Base-by-base conservation (phyloP, 2,888 invertebrate genomes). In the Eremobia ochroleuca region DNA sequence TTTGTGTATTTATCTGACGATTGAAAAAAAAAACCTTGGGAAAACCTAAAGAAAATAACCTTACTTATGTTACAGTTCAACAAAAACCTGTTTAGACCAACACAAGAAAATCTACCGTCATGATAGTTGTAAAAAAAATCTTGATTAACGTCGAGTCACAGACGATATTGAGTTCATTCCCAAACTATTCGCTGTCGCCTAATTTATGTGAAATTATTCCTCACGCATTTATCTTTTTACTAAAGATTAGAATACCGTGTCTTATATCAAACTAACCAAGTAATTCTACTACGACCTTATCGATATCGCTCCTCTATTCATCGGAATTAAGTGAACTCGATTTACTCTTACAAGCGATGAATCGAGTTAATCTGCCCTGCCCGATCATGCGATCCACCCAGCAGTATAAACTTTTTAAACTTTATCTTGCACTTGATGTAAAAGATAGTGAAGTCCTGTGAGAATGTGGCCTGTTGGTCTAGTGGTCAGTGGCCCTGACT, bases 321-420 rank as follows among this genome's bases (percentile, higher is more conserved):
- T 73, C 28, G 58, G 69, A 52, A 87, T 74, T 77, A 85, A 76
- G 43, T 52, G 69, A 76, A 80, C 77, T 86, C 81, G 75, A 81
- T 86, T 77, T 37, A 80, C 71, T 77, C 62, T 77, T 74, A 72
- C 67, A 76, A 59, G 64, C 75, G 70, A 77, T 76, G 75, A 76
- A 74, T 75, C 74, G 79, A 77, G 74, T 87, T 85, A 82, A 85
- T 85, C 85, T 74, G n/a, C 55, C 52, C 65, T 43, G 46, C 65
- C 66, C 79, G 82, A 82, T 77, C 65, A 64, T 66, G 74, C 64
- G 66, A 59, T 73, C 86, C 9, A 64, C 49, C 34, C 52, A 21
- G 87, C 77, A 79, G 76, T 85, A 77, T 79, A 85, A 85, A 87
- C 75, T 86, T 76, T 59, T 69, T n/a, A 34, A 86, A 84, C 73